Evolutionary conservation across 2,888 invertebrate genomes (phyloP).

Genomic region (Horisme vitalbata): DNA sequence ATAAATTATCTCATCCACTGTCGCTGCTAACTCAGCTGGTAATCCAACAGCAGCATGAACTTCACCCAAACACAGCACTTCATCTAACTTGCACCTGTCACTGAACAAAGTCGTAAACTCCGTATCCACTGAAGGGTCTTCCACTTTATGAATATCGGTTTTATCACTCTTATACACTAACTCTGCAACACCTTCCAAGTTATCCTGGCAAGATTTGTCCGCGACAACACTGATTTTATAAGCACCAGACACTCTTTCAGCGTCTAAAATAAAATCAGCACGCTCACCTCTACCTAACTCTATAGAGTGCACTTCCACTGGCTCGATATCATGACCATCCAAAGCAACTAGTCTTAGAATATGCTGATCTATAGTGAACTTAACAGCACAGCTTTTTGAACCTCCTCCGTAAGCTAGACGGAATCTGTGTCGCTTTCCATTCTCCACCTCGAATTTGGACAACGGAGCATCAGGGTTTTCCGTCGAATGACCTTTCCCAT

Average conservation of each 20-base stretch:
- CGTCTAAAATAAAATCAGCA: slow-evolving; percentile 87
- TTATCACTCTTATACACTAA: slow-evolving; percentile 65
- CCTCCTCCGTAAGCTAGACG: slow-evolving; percentile 86
- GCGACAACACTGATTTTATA: slow-evolving; percentile 85
- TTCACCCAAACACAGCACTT: slow-evolving; percentile 83
- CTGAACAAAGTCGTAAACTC: slow-evolving; percentile 70
- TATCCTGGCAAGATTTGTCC: slow-evolving; percentile 73
- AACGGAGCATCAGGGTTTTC: slow-evolving; percentile 66
- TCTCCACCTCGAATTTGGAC: slow-evolving; percentile 77
- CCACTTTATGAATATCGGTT: slow-evolving; percentile 62
- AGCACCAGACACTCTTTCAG: slow-evolving; percentile 78
- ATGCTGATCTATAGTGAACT: slow-evolving; percentile 86
- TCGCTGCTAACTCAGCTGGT: slow-evolving; percentile 70
- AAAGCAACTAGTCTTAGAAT: slow-evolving; percentile 85
- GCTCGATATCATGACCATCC: slow-evolving; percentile 86
- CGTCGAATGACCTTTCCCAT: slow-evolving; percentile 82
- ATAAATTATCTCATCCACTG: slow-evolving; percentile 83
- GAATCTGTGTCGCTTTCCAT: slow-evolving; percentile 85
- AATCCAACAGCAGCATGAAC: slow-evolving; percentile 79
- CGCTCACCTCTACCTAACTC: slow-evolving; percentile 88
- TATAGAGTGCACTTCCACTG: slow-evolving; percentile 81
- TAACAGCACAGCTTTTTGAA: slow-evolving; percentile 86
- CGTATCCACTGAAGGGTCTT: slow-evolving; percentile 44
- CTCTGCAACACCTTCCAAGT: slow-evolving; percentile 79
- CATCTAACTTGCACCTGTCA: slow-evolving; percentile 69